phyloP scores from a whole-genome alignment of 1,140 invertebrate genomes.

The Globodera rostochiensis region DNA sequence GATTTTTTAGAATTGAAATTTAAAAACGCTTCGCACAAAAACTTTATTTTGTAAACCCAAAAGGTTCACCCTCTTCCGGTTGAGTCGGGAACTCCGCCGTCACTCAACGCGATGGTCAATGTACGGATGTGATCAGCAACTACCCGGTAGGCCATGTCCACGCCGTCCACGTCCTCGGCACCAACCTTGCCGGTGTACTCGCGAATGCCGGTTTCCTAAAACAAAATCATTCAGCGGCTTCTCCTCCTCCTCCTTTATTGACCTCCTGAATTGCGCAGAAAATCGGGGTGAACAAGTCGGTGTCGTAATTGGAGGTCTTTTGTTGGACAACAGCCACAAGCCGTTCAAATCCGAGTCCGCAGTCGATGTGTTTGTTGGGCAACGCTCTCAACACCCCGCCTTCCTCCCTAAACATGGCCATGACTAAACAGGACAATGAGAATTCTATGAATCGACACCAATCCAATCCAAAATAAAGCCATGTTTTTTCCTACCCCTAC shows the following conservation, averaged over 20 bases:
- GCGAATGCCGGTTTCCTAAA: constrained; percentile 75
- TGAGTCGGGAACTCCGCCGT: constrained; percentile 72
- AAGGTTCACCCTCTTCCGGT: constrained; percentile 20
- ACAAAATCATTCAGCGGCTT: not conserved
- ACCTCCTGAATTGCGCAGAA: constrained; percentile 90
- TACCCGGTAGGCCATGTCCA: constrained; percentile 98
- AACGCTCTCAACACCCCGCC: constrained; percentile 76
- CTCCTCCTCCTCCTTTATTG: constrained; percentile 12
- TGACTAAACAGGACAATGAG: too few species aligned
- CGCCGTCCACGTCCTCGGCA: constrained; percentile 83
- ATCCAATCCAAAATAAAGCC: not conserved
- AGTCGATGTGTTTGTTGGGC: constrained; percentile 97
- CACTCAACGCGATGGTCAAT: constrained; percentile 90
- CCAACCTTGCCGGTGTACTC: constrained; percentile 88
- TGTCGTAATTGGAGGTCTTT: constrained; percentile 97
- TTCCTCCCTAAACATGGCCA: constrained; percentile 68
- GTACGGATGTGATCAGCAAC: constrained; percentile 96
- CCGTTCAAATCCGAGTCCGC: constrained; percentile 94
- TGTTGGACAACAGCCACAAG: constrained; percentile 97
- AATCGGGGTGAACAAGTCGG: constrained; percentile 89
- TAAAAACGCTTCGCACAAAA: not conserved
- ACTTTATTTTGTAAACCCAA: not conserved
- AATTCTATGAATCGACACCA: not conserved
- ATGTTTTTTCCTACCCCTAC: too few species aligned
- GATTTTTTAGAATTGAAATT: too few species aligned